Percentiles rank a stretch among this genome's conserved stretches.
Evolutionary conservation across 2,113 vertebrate genomes (phyloP).

Genomic region (Philantomba maxwellii): DNA sequence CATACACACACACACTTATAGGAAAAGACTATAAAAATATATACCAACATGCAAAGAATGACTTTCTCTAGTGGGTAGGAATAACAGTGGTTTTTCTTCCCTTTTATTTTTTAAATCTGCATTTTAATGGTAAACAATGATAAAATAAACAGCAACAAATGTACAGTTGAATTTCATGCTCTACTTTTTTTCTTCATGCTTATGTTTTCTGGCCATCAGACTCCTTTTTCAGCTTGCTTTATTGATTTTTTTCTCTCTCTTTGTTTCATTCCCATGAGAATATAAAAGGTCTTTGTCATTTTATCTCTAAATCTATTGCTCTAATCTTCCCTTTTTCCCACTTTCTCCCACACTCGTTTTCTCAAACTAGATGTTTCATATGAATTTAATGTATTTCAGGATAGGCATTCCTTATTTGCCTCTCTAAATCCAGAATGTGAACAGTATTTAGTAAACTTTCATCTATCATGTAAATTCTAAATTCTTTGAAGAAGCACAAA

Average conservation of each 20-base stretch:
- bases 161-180: background rate
- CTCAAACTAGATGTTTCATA: slow-evolving; percentile 9
- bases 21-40: background rate
- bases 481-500: slow-evolving; percentile 66
- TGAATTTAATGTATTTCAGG: slow-evolving; percentile 31
- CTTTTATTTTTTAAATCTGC: background rate
- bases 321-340: background rate
- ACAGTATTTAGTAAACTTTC: slow-evolving; percentile 58
- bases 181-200: background rate
- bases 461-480: slow-evolving; percentile 53
- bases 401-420: slow-evolving; percentile 14
- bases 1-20: background rate
- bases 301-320: background rate
- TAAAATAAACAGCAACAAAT: background rate
- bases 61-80: background rate
- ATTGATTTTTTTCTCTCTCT: background rate
- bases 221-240: background rate
- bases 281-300: background rate
- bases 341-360: background rate
- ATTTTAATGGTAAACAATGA: background rate
- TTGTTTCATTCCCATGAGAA: background rate
- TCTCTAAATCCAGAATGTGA: slow-evolving; percentile 45
- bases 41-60: background rate
- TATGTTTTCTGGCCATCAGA: slow-evolving; percentile 22
- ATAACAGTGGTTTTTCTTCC: background rate